These are phyloP conservation scores for Hystrix cristata DNA, from an alignment of 2,113 vertebrate genomes.

Conservation along the genomic window DNA sequence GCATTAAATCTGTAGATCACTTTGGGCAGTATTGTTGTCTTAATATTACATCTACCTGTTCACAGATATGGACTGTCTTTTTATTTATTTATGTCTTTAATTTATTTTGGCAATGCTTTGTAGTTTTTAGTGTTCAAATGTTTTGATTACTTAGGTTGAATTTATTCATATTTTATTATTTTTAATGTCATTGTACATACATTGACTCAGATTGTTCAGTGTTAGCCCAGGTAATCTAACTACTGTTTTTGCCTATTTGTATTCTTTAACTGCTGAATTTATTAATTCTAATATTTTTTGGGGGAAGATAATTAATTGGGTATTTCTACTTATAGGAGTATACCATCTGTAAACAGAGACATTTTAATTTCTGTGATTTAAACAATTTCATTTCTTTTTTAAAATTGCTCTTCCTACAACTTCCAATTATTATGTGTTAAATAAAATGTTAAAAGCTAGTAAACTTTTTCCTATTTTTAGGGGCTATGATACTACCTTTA, in stretches of 20 bases:
- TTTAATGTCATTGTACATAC: not conserved
- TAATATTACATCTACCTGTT: not conserved
- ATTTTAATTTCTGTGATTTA: not conserved
- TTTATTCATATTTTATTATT: slow-evolving; percentile 17
- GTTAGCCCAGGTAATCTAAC: not conserved
- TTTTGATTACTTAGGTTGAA: not conserved
- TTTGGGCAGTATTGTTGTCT: not conserved
- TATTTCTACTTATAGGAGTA: not conserved
- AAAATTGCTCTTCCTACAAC: not conserved
- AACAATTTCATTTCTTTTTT: not conserved
- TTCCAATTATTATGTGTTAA: not conserved
- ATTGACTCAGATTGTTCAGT: not conserved
- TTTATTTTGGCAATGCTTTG: not conserved
- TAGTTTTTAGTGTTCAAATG: not conserved
- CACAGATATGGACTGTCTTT: not conserved
- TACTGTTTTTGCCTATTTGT: not conserved
- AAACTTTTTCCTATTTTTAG: not conserved
- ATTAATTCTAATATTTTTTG: not conserved
- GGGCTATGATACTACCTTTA: not conserved
- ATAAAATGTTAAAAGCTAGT: not conserved
- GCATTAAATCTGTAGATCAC: not conserved
- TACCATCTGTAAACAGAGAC: not conserved
- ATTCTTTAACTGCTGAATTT: not conserved
- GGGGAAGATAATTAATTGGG: not conserved
- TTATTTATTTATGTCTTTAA: not conserved